Evolutionary conservation across 1,140 invertebrate species (phyloP).

Genomic region (Druon quercuslanigerum): DNA sequence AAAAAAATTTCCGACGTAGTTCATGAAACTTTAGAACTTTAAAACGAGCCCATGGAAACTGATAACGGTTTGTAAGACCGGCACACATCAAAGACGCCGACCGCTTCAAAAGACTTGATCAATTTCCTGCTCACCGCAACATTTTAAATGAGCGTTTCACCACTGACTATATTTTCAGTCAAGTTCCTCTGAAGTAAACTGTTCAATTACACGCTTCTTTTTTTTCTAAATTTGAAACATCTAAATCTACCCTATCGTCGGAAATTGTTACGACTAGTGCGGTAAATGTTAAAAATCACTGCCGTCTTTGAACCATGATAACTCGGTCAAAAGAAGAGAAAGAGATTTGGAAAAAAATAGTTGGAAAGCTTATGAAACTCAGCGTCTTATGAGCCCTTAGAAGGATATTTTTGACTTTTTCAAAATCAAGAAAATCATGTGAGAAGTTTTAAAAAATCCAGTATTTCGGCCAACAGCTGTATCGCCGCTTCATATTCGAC

Average conservation of each 20-base stretch:
- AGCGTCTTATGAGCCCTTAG: no score
- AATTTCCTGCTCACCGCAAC: slow-evolving; percentile 29
- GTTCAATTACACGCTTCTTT: slow-evolving; percentile 32
- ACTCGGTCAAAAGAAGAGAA: no score
- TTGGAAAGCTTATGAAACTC: no score
- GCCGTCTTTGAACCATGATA: no score
- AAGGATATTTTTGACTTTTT: no score
- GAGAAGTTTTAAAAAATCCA: no score
- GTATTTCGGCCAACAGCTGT: no score
- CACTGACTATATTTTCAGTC: slow-evolving; percentile 21
- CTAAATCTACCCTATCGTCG: background rate
- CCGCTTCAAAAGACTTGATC: slow-evolving; percentile 18
- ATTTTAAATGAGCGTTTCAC: slow-evolving; percentile 18
- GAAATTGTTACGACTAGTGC: no score
- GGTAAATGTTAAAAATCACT: no score
- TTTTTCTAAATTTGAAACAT: slow-evolving; percentile 38
- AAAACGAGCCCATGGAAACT: slow-evolving; percentile 21
- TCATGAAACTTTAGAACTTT: slow-evolving; percentile 1
- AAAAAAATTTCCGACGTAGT: background rate
- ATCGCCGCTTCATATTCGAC: no score
- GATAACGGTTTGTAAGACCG: slow-evolving; percentile 21
- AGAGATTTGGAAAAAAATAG: no score
- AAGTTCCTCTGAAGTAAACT: background rate
- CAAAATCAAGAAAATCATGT: no score
- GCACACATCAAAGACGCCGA: slow-evolving; percentile 6